phyloP scores from a whole-genome alignment of 1,140 invertebrate species.

The Lutraria rhynchaena region DNA sequence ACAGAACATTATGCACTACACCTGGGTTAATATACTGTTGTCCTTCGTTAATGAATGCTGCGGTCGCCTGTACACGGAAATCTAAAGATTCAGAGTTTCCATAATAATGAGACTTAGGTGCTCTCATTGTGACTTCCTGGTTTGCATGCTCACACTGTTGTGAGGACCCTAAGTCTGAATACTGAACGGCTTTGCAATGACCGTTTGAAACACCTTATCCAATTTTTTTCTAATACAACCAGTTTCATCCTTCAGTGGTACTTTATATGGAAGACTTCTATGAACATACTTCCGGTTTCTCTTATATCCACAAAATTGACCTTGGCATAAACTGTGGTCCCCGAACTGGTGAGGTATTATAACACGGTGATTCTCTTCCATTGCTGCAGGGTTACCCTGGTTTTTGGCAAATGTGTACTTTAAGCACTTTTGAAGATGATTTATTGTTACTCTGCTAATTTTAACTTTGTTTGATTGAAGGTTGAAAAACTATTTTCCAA shows the following conservation, averaged over 20 bases:
- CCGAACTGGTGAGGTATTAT: constrained; percentile 23
- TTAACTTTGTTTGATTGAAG: too few species aligned
- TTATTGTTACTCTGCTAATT: too few species aligned
- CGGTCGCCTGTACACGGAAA: not conserved
- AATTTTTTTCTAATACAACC: not conserved
- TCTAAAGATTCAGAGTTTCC: not conserved
- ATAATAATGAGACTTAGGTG: not conserved
- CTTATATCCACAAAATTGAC: not conserved
- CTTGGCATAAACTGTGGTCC: constrained; percentile 19
- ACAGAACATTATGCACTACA: too few species aligned
- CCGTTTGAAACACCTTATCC: not conserved
- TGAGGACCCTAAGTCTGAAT: not conserved
- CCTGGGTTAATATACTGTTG: too few species aligned
- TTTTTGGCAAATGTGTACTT: constrained; percentile 35
- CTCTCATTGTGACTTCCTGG: not conserved
- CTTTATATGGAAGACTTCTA: too few species aligned
- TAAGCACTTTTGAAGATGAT: too few species aligned
- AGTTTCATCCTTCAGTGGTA: not conserved
- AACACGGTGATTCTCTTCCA: not conserved
- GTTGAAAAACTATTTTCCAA: too few species aligned
- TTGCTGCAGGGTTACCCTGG: not conserved
- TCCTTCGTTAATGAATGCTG: constrained; percentile 7
- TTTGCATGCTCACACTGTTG: constrained; percentile 29
- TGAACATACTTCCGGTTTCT: not conserved
- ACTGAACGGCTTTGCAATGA: constrained; percentile 6